phyloP scores from a whole-genome alignment of 2,888 invertebrate genomes.

The Rhopalosiphum nymphaeae region DNA sequence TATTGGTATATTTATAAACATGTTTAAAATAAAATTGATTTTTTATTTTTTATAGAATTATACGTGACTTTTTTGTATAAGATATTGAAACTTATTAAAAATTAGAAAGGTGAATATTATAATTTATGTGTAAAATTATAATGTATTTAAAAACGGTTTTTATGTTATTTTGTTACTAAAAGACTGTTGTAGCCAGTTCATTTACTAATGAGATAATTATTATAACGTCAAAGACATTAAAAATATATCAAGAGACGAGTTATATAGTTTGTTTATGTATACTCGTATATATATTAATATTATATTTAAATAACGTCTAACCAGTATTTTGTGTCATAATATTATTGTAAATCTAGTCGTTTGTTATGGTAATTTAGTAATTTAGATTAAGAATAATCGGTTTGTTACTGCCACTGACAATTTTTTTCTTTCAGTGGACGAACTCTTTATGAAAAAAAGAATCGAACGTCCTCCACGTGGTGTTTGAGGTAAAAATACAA shows the following conservation, averaged over 20 bases:
- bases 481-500: conserved; percentile 18
- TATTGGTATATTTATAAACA: neutral
- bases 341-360: neutral
- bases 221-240: neutral
- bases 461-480: neutral
- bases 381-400: neutral
- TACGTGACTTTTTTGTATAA: neutral
- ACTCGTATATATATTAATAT: neutral
- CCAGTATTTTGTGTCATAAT: neutral
- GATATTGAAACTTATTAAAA: neutral
- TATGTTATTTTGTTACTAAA: neutral
- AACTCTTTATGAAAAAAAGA: neutral
- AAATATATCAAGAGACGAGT: neutral
- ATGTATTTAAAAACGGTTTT: neutral
- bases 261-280: neutral
- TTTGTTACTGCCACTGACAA: neutral
- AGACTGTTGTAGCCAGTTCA: neutral
- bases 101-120: neutral
- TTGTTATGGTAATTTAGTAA: neutral
- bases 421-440: neutral
- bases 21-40: neutral
- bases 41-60: neutral
- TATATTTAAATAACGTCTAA: neutral
- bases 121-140: neutral
- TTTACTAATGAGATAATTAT: neutral